Evolutionary conservation across 2,888 invertebrate genomes (phyloP).

Genomic region (Aleiodes testaceus): DNA sequence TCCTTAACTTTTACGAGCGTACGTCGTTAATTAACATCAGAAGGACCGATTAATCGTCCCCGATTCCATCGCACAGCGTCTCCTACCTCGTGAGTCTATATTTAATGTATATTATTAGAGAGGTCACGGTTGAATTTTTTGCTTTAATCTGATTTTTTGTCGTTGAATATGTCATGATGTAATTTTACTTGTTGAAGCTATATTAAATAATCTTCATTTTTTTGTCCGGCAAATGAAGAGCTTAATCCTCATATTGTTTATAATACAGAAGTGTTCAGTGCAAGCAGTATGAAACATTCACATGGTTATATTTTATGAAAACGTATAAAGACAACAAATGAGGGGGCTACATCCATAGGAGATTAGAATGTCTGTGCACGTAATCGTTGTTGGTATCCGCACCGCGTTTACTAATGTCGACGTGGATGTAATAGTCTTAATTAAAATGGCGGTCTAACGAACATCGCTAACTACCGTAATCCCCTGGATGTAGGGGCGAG

Average conservation of each 20-base stretch:
- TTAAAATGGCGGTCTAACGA: slow-evolving; percentile 68
- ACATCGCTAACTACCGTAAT: slow-evolving; percentile 67
- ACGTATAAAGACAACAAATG: slow-evolving; percentile 29
- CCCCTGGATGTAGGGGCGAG: slow-evolving; percentile 49
- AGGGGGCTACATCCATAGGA: slow-evolving; percentile 42
- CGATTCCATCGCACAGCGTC: slow-evolving; percentile 45
- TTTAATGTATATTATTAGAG: not conserved
- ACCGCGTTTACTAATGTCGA: slow-evolving; percentile 49
- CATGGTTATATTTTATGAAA: slow-evolving; percentile 24
- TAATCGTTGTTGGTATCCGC: slow-evolving; percentile 47
- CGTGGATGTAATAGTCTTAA: slow-evolving; percentile 64
- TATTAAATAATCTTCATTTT: no score
- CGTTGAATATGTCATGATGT: no score
- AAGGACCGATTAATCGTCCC: slow-evolving; percentile 52
- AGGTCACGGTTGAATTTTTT: no score
- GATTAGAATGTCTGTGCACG: slow-evolving; percentile 55
- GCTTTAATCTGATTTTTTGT: no score
- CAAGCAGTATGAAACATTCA: slow-evolving; percentile 8
- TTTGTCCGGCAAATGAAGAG: no score
- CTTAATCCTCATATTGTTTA: not conserved
- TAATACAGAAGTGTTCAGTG: not conserved
- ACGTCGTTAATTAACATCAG: slow-evolving; percentile 61
- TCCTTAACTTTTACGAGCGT: slow-evolving; percentile 65
- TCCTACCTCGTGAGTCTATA: slow-evolving; percentile 25
- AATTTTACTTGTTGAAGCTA: no score